These are phyloP conservation scores for Hemichromis elongatus DNA, from an alignment of 2,113 vertebrate genomes.

Conservation along the genomic window DNA sequence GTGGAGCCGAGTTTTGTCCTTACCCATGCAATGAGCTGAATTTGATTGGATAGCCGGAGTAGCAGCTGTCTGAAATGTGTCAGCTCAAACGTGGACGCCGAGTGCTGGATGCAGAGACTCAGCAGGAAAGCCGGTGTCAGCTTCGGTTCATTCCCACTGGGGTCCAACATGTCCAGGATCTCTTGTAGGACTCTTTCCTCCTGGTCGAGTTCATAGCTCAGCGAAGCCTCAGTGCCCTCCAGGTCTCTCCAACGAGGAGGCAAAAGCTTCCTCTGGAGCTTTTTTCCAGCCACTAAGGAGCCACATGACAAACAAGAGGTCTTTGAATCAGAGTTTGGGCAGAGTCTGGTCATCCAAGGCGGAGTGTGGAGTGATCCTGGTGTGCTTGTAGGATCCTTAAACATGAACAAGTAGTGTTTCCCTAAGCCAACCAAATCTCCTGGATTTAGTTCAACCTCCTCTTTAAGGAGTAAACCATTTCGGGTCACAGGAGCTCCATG, in stretches of 20 bases:
- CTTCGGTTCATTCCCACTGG: constrained; percentile 54
- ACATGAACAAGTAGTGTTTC: constrained; percentile 77
- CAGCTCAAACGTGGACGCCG: constrained; percentile 52
- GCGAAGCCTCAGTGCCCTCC: constrained; percentile 41
- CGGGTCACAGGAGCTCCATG: constrained; percentile 67
- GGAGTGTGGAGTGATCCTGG: constrained; percentile 37
- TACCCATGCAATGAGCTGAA: constrained; percentile 74
- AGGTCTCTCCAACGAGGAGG: constrained; percentile 57
- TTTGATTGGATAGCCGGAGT: constrained; percentile 64
- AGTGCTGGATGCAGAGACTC: constrained; percentile 73
- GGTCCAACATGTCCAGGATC: constrained; percentile 56
- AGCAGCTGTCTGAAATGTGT: constrained; percentile 65
- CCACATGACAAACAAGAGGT: constrained; percentile 52
- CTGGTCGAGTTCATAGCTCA: constrained; percentile 66
- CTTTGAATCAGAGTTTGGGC: constrained; percentile 14
- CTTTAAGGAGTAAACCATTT: constrained; percentile 66
- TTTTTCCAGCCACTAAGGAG: not conserved
- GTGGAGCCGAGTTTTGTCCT: not conserved
- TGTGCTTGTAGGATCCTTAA: constrained; percentile 72
- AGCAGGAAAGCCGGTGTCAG: constrained; percentile 74
- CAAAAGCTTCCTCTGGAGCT: not conserved
- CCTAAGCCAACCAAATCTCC: constrained; percentile 78
- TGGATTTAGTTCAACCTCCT: constrained; percentile 62
- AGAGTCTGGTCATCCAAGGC: constrained; percentile 63
- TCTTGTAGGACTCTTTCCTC: constrained; percentile 66